phyloP scores from a whole-genome alignment of 2,113 vertebrate genomes.

The Anarrhichthys ocellatus region DNA sequence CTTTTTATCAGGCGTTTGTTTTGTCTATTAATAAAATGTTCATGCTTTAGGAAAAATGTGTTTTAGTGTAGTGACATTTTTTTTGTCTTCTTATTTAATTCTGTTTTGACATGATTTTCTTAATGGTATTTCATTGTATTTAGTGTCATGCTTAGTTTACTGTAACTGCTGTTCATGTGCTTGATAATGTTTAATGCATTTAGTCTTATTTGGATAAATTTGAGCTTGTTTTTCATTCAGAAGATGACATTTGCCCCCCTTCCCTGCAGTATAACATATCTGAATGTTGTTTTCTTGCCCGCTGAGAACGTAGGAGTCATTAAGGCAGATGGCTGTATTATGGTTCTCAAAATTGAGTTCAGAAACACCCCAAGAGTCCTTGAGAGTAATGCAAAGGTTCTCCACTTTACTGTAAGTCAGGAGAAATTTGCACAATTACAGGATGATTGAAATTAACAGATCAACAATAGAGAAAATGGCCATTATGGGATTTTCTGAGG shows the following conservation, averaged over 20 bases:
- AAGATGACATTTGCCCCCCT: background rate
- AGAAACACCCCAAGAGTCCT: background rate
- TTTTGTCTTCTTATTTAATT: too few species aligned
- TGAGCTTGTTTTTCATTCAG: background rate
- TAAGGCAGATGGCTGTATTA: background rate
- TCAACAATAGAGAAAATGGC: constrained; percentile 10
- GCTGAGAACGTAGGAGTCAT: background rate
- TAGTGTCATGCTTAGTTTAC: background rate
- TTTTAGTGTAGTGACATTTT: background rate
- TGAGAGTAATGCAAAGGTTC: background rate
- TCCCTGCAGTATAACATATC: background rate
- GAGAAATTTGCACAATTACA: constrained; percentile 36
- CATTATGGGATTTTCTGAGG: background rate
- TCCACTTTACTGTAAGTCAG: constrained; percentile 14
- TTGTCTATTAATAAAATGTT: background rate
- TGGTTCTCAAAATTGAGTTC: background rate
- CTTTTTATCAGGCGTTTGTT: background rate
- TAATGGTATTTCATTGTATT: background rate
- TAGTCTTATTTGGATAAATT: background rate
- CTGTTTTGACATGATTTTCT: background rate
- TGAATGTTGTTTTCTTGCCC: background rate
- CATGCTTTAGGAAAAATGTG: background rate
- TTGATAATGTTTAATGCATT: background rate
- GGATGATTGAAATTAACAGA: constrained; percentile 13
- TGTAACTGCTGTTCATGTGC: background rate